phyloP scores from a whole-genome alignment of 1,140 invertebrate species.

The Diploscapter pachys region DNA sequence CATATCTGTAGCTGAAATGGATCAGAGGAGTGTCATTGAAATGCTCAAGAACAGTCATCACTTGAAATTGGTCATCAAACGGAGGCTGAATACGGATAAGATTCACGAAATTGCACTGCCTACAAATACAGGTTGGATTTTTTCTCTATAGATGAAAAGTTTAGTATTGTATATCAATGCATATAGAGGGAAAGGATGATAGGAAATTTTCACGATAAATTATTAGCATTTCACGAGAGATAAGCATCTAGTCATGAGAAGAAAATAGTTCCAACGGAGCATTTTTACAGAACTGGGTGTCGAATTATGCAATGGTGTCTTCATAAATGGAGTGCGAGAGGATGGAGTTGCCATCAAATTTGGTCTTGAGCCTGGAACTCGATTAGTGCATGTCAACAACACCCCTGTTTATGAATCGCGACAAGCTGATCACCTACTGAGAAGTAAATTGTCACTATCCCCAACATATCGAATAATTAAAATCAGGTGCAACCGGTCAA shows the following conservation, averaged over 20 bases:
- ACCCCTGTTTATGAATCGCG: conserved; percentile 38
- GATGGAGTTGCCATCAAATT: conserved; percentile 20
- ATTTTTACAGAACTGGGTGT: conserved; percentile 21
- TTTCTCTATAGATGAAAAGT: neutral
- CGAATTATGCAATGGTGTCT: conserved; percentile 31
- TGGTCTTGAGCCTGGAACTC: conserved; percentile 13
- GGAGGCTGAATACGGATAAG: conserved; percentile 25
- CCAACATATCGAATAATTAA: neutral
- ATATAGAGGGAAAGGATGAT: neutral
- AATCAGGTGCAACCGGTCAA: conserved; percentile 21
- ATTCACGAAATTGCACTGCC: conserved; percentile 21
- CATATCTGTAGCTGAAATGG: conserved; percentile 38
- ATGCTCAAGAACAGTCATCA: conserved; percentile 40
- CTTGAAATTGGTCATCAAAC: conserved; percentile 31
- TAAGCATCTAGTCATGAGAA: too few relatives aligned
- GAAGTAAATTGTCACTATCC: conserved; percentile 19
- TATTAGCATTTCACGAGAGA: too few relatives aligned
- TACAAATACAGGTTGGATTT: too few relatives aligned
- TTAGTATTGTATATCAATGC: neutral
- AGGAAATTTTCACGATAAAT: neutral
- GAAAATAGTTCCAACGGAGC: neutral
- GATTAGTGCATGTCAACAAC: conserved; percentile 38
- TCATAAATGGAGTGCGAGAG: conserved; percentile 20
- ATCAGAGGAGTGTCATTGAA: conserved; percentile 38
- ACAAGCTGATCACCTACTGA: conserved; percentile 35